These are phyloP conservation scores for Antennarius striatus DNA, from an alignment of 2,113 vertebrate genomes.

Conservation along the genomic window DNA sequence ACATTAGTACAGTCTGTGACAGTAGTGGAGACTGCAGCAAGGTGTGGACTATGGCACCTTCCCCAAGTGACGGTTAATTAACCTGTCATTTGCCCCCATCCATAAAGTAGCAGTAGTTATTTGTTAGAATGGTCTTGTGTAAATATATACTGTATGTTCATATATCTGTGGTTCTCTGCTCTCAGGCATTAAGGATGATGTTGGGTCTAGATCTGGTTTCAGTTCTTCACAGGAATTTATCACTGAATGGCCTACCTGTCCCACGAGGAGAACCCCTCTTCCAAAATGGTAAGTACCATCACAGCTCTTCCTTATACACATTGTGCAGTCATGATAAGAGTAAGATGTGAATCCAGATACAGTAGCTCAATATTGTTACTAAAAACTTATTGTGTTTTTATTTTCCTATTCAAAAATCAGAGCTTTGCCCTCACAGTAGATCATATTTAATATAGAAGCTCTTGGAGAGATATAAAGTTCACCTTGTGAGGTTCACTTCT, in stretches of 20 bases:
- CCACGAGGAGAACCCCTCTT: constrained; percentile 75
- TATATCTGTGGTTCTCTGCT: neutral
- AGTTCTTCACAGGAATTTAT: constrained; percentile 72
- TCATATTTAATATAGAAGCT: too few species aligned
- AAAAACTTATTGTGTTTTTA: too few species aligned
- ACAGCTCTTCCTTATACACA: neutral
- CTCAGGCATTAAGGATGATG: constrained; percentile 80
- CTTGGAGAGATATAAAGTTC: too few species aligned
- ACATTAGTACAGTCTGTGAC: constrained; percentile 73
- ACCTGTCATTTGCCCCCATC: too few species aligned
- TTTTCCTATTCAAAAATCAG: too few species aligned
- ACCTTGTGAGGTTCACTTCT: too few species aligned
- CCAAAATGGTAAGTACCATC: constrained; percentile 76
- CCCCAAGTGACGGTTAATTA: neutral
- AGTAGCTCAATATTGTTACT: too few species aligned
- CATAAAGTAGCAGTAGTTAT: too few species aligned
- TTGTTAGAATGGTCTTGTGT: neutral
- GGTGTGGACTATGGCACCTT: constrained; percentile 65
- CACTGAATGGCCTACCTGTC: constrained; percentile 75
- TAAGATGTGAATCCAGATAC: too few species aligned
- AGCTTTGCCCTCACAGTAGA: too few species aligned
- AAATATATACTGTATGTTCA: neutral
- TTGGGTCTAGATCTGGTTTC: constrained; percentile 82
- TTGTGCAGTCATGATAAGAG: too few species aligned
- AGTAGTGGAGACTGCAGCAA: constrained; percentile 70